Percentiles rank a stretch among this genome's conserved stretches.
Evolutionary conservation across 1,140 invertebrate genomes (phyloP).

Genomic region (Cyrtorhinus lividipennis): DNA sequence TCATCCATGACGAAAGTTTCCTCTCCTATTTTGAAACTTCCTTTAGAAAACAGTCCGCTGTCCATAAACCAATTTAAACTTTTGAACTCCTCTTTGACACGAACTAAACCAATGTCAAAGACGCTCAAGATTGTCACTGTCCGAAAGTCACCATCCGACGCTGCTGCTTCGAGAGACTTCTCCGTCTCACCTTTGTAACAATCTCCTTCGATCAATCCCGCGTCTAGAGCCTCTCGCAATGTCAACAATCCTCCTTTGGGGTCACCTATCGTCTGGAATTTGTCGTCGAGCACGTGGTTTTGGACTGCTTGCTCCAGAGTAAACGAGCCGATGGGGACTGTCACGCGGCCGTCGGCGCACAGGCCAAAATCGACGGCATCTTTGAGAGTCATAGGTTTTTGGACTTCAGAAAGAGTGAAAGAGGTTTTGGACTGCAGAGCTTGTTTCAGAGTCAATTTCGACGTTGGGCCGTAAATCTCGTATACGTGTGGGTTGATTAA

Average conservation of each 20-base stretch:
- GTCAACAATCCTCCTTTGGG: conserved; percentile 63
- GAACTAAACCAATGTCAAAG: conserved; percentile 3
- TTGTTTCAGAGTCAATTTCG: conserved; percentile 63
- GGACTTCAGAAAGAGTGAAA: conserved; percentile 43
- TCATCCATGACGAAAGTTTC: conserved; percentile 25
- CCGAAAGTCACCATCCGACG: not conserved
- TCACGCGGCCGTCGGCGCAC: conserved; percentile 48
- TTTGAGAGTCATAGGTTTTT: conserved; percentile 79
- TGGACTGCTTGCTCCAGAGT: conserved; percentile 35
- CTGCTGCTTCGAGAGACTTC: conserved; percentile 1
- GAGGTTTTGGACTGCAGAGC: conserved; percentile 63
- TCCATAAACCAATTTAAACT: not conserved
- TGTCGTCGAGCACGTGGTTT: conserved; percentile 18
- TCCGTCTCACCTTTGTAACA: conserved; percentile 15
- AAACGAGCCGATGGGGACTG: not conserved
- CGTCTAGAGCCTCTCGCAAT: conserved; percentile 69
- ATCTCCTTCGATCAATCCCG: conserved; percentile 49
- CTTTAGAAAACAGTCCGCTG: not conserved
- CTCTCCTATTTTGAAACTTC: not conserved
- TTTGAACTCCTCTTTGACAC: conserved; percentile 1
- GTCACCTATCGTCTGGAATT: conserved; percentile 39
- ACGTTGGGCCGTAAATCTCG: conserved; percentile 67
- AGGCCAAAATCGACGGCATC: conserved; percentile 69
- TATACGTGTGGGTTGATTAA: conserved; percentile 57
- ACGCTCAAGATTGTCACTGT: not conserved